A percentile compares a stretch with the other conserved stretches of the same genome.
Evolutionary conservation across 53 echinoderm and acorn worm genomes (phyloP).

Genomic region (Antedon mediterranea): DNA sequence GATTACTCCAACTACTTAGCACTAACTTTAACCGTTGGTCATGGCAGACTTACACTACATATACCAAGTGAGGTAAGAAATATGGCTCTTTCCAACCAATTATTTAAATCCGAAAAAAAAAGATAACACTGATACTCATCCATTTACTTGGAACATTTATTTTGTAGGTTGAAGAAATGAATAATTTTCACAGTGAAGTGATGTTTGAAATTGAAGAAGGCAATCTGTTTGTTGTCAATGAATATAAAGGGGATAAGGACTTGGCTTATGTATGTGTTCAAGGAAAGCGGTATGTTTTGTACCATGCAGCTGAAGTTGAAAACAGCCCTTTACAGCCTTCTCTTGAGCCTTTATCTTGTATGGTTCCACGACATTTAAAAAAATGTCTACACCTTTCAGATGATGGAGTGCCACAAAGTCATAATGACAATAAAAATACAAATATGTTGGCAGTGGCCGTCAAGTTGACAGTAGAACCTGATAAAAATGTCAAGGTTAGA

Average conservation of each 20-base stretch:
- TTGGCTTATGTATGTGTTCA: slow-evolving; percentile 70
- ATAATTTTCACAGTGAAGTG: slow-evolving; percentile 47
- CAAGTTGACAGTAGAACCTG: slow-evolving; percentile 69
- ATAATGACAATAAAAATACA: slow-evolving; percentile 29
- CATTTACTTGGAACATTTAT: background rate
- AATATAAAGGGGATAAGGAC: slow-evolving; percentile 59
- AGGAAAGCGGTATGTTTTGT: slow-evolving; percentile 57
- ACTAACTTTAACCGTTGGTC: slow-evolving; percentile 54
- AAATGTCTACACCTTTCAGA: slow-evolving; percentile 79
- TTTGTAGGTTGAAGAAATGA: background rate
- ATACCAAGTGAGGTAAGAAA: slow-evolving; percentile 34
- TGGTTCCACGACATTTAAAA: slow-evolving; percentile 49
- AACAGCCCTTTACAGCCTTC: slow-evolving; percentile 14
- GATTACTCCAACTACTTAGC: slow-evolving; percentile 52
- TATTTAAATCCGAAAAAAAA: too few relatives aligned
- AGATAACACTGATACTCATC: too few relatives aligned
- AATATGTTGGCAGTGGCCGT: slow-evolving; percentile 80
- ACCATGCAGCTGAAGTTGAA: slow-evolving; percentile 66
- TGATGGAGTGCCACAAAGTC: slow-evolving; percentile 42
- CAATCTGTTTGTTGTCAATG: slow-evolving; percentile 53
- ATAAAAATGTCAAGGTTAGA: slow-evolving; percentile 69
- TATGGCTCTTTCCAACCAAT: too few relatives aligned
- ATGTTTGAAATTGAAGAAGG: slow-evolving; percentile 72
- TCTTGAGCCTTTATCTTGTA: slow-evolving; percentile 29
- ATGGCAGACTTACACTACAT: slow-evolving; percentile 58